Base-by-base conservation (phyloP, 2,888 invertebrate species). In the Synergus laeviventris region DNA sequence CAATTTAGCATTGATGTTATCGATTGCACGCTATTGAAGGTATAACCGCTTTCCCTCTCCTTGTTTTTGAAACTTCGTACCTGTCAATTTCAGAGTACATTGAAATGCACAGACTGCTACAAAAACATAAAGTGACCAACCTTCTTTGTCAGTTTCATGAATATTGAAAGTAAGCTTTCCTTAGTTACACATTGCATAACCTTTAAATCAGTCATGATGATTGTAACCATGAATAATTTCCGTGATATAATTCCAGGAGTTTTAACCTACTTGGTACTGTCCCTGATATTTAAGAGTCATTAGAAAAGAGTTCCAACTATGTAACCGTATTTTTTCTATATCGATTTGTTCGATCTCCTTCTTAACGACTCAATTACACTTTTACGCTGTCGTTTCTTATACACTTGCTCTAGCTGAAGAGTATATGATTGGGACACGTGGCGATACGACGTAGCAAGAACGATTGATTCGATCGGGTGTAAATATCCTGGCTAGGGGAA, bases 1-100 rank as follows among this genome's bases (percentile, higher is more conserved):
- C 83, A 87, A 86, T 88, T 86, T 84, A 85, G 79, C 85, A 86
- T 86, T 85, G 84, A 83, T 84, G 82, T 79, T 81, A 79, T 80
- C 74, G 78, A 81, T 81, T 80, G 75, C 78, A 70, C 70, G 70
- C 70, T 70, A 70, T 70, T 70, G 70, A 54, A 31, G 66, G n/a
- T 70, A 49, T 66, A 31, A 70, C 66, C 31, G 49, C 54, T 36
- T 70, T 49, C 31, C 31, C 36, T 54, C 9, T 70, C 70, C n/a
- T 31, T 12, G 11, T 18, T n/a, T 64, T 14, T 24, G 3, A 49
- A 24, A 31, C 49, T 54, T 70, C 14, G 45, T 49, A 49, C 31
- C 36, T 31, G 49, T 54, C 70, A 54, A 70, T 70, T 70, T 70
- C n/a, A 54, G 16, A 70, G 31, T 36, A 31, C 11, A 70, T 49